phyloP scores from a whole-genome alignment of 2,113 vertebrate species.

The Pyxicephalus adspersus region DNA sequence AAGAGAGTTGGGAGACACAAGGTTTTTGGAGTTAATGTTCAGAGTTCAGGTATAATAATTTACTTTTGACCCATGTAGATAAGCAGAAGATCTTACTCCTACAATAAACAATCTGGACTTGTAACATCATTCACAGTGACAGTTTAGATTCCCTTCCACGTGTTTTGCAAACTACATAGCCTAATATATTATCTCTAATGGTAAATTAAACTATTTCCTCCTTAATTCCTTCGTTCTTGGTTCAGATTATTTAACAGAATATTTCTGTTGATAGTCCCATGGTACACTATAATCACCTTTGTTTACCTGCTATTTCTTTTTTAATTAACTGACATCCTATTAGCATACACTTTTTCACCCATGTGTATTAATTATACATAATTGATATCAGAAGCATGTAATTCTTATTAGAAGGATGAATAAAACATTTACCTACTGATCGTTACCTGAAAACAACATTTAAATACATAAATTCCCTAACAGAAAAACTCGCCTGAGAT shows the following conservation, averaged over 20 bases:
- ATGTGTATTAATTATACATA: constrained; percentile 82
- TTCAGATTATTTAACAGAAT: constrained; percentile 75
- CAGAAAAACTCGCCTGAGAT: constrained; percentile 79
- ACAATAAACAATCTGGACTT: too few species aligned
- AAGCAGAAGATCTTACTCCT: too few species aligned
- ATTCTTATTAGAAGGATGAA: constrained; percentile 78
- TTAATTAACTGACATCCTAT: constrained; percentile 84
- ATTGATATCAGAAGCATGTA: constrained; percentile 83
- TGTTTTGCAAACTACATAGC: constrained; percentile 57
- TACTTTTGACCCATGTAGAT: too few species aligned
- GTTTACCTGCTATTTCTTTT: constrained; percentile 80
- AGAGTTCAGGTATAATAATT: too few species aligned
- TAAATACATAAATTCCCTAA: constrained; percentile 76
- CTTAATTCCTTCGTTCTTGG: constrained; percentile 64
- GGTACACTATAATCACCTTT: constrained; percentile 81
- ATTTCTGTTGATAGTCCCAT: constrained; percentile 80
- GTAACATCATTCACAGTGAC: not conserved
- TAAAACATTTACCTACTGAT: constrained; percentile 83
- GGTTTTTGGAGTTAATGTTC: too few species aligned
- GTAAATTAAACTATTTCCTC: constrained; percentile 65
- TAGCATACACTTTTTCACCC: constrained; percentile 78
- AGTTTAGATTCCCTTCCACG: constrained; percentile 55
- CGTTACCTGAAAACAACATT: constrained; percentile 78
- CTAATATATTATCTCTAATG: constrained; percentile 55
- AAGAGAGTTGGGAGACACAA: too few species aligned